Percentiles rank a stretch among this genome's conserved stretches.
These are phyloP conservation scores for Pyrocephalus nanus DNA, from an alignment of 2,797 vertebrate species.

Conservation along the genomic window DNA sequence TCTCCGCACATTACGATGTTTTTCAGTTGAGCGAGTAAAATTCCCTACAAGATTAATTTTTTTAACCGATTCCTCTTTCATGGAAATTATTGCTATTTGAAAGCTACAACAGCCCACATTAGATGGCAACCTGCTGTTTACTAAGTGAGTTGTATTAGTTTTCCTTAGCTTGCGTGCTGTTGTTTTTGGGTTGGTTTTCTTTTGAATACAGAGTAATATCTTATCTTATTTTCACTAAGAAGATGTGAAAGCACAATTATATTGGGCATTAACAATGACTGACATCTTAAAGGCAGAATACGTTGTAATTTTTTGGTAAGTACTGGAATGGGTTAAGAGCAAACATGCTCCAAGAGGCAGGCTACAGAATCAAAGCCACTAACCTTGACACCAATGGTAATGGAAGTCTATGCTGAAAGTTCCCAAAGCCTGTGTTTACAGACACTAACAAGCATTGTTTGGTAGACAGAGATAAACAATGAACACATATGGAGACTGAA, in stretches of 20 bases:
- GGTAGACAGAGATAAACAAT: neutral
- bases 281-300: neutral
- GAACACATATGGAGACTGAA: neutral
- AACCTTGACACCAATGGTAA: neutral
- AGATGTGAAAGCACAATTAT: neutral
- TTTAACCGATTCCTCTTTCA: neutral
- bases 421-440: neutral
- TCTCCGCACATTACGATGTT: neutral
- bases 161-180: neutral
- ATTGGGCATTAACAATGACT: neutral
- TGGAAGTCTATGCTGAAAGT: neutral
- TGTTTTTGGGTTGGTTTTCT: neutral
- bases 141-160: neutral
- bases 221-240: neutral
- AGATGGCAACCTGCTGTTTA: neutral
- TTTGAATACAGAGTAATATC: fast-evolving
- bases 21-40: neutral
- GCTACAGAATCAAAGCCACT: neutral
- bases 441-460: neutral
- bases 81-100: neutral
- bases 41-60: neutral
- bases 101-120: neutral
- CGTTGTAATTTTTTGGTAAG: fast-evolving
- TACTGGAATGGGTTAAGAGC: neutral
- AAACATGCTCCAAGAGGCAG: neutral